phyloP scores from a whole-genome alignment of 2,113 vertebrate genomes.

The Chloebia gouldiae region DNA sequence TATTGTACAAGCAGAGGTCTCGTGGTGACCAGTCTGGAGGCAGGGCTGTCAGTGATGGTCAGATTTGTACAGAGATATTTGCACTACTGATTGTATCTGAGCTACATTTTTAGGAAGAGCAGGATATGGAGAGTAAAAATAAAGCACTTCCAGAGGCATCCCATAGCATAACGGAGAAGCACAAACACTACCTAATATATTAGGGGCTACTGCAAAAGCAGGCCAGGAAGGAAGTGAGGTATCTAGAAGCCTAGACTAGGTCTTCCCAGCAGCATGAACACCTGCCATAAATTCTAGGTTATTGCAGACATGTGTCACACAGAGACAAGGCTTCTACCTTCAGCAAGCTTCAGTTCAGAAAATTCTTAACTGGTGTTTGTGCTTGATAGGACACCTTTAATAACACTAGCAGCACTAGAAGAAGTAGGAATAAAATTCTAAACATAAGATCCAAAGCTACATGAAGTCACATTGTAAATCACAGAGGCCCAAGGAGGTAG shows the following conservation, averaged over 20 bases:
- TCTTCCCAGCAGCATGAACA: neutral
- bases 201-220: neutral
- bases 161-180: neutral
- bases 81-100: neutral
- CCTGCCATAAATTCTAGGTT: neutral
- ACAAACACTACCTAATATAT: neutral
- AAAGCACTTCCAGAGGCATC: neutral
- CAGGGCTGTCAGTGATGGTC: neutral
- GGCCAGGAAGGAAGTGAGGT: neutral
- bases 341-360: neutral
- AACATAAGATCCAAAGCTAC: neutral
- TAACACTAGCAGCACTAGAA: neutral
- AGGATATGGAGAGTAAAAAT: neutral
- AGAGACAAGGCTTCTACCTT: neutral
- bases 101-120: neutral
- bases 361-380: neutral
- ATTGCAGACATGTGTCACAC: neutral
- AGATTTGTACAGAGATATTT: neutral
- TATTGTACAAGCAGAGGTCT: neutral
- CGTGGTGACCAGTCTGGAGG: neutral
- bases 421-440: neutral
- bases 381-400: neutral
- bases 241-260: neutral
- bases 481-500: neutral
- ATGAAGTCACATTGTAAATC: neutral